Evolutionary conservation across 1,140 invertebrate genomes (phyloP), one percentile per base, ranked within the genome.

Genomic region (Meloidogyne hapla): DNA sequence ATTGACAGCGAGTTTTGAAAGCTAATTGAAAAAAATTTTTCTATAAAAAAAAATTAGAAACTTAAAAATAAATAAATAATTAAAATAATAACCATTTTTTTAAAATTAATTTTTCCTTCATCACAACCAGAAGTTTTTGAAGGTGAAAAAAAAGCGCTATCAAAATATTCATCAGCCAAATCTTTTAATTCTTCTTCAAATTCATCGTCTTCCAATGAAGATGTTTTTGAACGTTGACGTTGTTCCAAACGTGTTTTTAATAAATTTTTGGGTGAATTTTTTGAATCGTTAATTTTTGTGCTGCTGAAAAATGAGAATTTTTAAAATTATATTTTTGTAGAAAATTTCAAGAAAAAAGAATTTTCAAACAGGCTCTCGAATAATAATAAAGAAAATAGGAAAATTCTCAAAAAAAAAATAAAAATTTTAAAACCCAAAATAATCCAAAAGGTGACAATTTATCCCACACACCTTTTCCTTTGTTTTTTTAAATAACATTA

Each of bases 61-160:
- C 12, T 42, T 10, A 42, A 42, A 13, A 42, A 42, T 42, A 42
- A 42, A 42, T n/a, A 56, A 56, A 45, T 1, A 56, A n/a, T 56
- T n/a, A n/a, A 56, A 56, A 56, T 18, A 48, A 48, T 48, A 18
- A 48, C 9, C 9, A 48, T 48, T 48, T 48, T 48, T 5, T n/a
- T n/a, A 56, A 56, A 15, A 56, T 13, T 42, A 42, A 42, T 13
- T 13, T 42, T 42, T 42, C 12, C 13, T 12, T 12, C 40, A 42
- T 10, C 9, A 15, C 40, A 4, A 56, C 48, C 5, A 56, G 18
- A n/a, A n/a, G 48, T 8, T 56, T 18, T 8, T 15, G 48, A 56
- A 56, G 69, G 38, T 26, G 69, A 48, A 72, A 26, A 72, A 56
- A 48, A 72, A 13, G 69, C 33, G 26, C 69, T 72, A 33, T 72